Evolutionary conservation across 1,140 invertebrate species (phyloP).

Genomic region (Reticulitermes speratus): DNA sequence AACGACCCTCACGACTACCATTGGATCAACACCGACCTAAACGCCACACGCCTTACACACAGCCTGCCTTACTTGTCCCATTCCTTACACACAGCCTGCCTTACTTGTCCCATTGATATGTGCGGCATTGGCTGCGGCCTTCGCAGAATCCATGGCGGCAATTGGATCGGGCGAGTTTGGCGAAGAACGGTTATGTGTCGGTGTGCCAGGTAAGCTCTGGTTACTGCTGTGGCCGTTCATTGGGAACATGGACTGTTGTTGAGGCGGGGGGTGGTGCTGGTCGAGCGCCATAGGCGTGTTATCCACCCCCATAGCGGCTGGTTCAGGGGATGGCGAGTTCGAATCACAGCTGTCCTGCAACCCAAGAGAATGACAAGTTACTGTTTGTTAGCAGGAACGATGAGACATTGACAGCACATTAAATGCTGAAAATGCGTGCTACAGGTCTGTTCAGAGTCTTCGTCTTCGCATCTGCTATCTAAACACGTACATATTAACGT

Average conservation of each 20-base stretch:
- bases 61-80: slow-evolving; percentile 26
- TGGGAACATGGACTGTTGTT: not conserved
- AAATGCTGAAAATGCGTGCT: too few species aligned
- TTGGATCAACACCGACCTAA: too few species aligned
- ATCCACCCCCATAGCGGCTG: slow-evolving; percentile 26
- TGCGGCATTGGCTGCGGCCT: slow-evolving; percentile 23
- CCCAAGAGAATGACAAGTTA: not conserved
- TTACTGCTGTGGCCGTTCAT: not conserved
- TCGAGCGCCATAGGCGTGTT: not conserved
- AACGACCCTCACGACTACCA: too few species aligned
- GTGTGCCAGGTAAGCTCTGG: not conserved
- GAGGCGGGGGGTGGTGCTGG: not conserved
- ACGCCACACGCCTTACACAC: too few species aligned
- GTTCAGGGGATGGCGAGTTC: slow-evolving; percentile 27
- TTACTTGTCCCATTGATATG: slow-evolving; percentile 33
- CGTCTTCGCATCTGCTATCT: too few species aligned
- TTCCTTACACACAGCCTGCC: slow-evolving; percentile 1
- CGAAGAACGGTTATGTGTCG: not conserved
- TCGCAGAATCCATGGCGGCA: slow-evolving; percentile 4
- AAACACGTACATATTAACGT: too few species aligned
- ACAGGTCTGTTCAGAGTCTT: too few species aligned
- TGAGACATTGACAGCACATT: too few species aligned
- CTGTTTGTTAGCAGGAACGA: too few species aligned
- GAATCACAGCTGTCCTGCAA: slow-evolving; percentile 30
- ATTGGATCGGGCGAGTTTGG: not conserved